Percentiles rank a stretch among this genome's conserved stretches.
These are phyloP conservation scores for Cliona cf. orientalis DNA, from an alignment of 37 sponge, comb jelly and placozoan species.

Conservation along the genomic window DNA sequence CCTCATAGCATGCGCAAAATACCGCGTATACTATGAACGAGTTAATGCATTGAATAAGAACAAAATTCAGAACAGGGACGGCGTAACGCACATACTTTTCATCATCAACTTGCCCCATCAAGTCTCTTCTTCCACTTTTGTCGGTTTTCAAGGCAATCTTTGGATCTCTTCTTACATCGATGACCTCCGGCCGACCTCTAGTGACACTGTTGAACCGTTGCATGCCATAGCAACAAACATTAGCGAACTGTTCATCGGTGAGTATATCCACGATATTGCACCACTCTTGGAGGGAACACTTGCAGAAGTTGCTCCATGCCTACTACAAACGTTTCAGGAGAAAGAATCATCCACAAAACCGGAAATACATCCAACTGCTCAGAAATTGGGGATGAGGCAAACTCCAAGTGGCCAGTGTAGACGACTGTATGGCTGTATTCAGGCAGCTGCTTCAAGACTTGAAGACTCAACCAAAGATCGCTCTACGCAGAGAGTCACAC, in stretches of 20 bases:
- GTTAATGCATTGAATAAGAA: constrained; percentile 12
- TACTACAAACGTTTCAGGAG: no score
- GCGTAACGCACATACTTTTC: constrained; percentile 66
- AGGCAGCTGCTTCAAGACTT: constrained; percentile 56
- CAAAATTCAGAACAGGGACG: not conserved
- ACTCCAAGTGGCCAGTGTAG: not conserved
- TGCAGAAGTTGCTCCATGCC: no score
- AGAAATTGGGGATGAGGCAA: no score
- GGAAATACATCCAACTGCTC: no score
- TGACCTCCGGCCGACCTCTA: constrained; percentile 68
- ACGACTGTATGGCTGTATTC: constrained; percentile 50
- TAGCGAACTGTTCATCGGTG: constrained; percentile 69
- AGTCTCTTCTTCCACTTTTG: constrained; percentile 49
- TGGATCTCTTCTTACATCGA: constrained; percentile 80
- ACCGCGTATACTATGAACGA: constrained; percentile 56
- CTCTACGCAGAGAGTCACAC: constrained; percentile 27
- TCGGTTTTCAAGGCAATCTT: constrained; percentile 76
- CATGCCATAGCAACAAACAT: constrained; percentile 43
- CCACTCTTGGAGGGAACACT: no score
- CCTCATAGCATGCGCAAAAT: constrained; percentile 88
- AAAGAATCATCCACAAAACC: no score
- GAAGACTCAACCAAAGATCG: constrained; percentile 33
- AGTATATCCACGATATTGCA: no score
- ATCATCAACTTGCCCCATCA: constrained; percentile 72
- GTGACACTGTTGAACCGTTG: constrained; percentile 27